Percentiles rank a stretch among this genome's conserved stretches.
Evolutionary conservation across 2,797 vertebrate genomes (phyloP).

Genomic region (Eupleurogrammus muticus): DNA sequence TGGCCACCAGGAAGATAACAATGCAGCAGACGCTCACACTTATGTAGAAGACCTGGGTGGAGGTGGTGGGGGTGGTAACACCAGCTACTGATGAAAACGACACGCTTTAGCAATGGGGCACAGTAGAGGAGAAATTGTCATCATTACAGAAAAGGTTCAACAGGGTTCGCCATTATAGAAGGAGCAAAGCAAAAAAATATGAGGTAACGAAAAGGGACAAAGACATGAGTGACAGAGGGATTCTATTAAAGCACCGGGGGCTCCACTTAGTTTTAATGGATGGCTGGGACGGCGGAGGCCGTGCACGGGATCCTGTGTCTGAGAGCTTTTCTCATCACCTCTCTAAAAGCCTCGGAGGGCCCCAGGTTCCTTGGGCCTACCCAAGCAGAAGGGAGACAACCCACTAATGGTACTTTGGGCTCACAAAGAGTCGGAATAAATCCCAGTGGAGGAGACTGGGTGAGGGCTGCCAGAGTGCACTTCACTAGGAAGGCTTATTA

Average conservation of each 20-base stretch:
- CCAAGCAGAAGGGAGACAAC: conserved; percentile 70
- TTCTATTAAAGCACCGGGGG: conserved; percentile 19
- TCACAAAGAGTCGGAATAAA: conserved; percentile 58
- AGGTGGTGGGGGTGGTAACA: conserved; percentile 92
- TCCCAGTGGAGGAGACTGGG: conserved; percentile 34
- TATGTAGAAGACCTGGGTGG: conserved; percentile 98
- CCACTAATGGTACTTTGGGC: conserved; percentile 82
- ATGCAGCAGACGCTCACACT: conserved; percentile 98
- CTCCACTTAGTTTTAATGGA: conserved; percentile 59
- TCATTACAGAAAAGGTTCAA: conserved; percentile 2
- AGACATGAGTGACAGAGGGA: conserved; percentile 10
- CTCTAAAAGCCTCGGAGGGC: conserved; percentile 64
- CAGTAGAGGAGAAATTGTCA: background rate
- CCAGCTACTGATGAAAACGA: conserved; percentile 84
- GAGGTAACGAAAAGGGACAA: conserved; percentile 8
- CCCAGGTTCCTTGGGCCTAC: conserved; percentile 55
- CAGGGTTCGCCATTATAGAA: background rate
- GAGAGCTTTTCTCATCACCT: conserved; percentile 67
- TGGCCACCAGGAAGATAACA: conserved; percentile 98
- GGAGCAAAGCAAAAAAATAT: conserved; percentile 15
- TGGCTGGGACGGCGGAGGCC: conserved; percentile 28
- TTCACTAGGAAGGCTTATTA: conserved; percentile 21
- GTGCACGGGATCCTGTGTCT: conserved; percentile 44
- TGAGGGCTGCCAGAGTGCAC: conserved; percentile 24
- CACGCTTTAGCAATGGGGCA: background rate